phyloP scores from a whole-genome alignment of 2,797 vertebrate genomes.

The Lepilemur septentrionalis region DNA sequence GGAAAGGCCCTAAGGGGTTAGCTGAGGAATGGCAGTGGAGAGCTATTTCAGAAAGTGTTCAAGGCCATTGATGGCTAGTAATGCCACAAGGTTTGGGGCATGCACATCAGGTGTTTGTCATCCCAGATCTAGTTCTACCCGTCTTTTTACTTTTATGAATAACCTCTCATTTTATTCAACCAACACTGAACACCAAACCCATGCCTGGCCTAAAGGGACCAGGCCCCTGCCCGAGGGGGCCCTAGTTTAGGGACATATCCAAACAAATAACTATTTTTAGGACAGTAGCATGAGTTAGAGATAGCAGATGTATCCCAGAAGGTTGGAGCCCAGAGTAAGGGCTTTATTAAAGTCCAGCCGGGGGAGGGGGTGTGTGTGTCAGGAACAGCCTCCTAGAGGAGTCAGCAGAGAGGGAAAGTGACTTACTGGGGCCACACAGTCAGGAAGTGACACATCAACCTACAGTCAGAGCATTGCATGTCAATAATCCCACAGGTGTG shows the following conservation, averaged over 20 bases:
- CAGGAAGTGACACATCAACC: neutral
- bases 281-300: neutral
- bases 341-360: neutral
- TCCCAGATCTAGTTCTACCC: neutral
- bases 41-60: neutral
- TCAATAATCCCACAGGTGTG: neutral
- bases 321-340: neutral
- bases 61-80: neutral
- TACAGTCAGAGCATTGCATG: neutral
- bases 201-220: neutral
- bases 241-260: neutral
- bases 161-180: neutral
- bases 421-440: neutral
- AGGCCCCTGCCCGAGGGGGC: neutral
- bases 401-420: neutral
- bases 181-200: conserved; percentile 10
- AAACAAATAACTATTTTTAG: conserved; percentile 2
- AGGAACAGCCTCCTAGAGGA: neutral
- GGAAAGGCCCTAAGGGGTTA: neutral
- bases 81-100: neutral
- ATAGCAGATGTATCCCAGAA: neutral
- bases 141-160: neutral
- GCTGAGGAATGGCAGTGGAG: neutral
- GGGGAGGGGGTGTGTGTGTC: neutral
- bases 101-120: neutral